Base-by-base conservation (phyloP, 2,113 vertebrate species). In the Rhea pennata region DNA sequence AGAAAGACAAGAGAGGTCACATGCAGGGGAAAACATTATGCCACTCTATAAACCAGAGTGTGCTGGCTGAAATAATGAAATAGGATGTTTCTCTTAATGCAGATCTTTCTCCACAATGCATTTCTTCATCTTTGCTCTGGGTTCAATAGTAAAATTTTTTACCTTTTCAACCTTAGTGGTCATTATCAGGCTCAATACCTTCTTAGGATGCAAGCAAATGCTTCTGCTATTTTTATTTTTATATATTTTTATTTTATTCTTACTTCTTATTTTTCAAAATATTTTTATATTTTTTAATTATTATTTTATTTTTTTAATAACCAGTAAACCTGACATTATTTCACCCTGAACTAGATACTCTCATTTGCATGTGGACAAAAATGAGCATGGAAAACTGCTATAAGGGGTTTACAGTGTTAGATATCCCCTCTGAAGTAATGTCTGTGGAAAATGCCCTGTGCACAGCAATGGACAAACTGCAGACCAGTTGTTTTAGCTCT, bases 11-110 rank as follows among this genome's bases (percentile, higher is more conserved):
- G 4, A 67, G 17, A 50, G 4, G 15, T 27, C 39, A 72, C 64
- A 42, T 6, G 3, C 51, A 73, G 64, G 23, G 12, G 13, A 3
- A 59, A 50, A 87, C 23, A 6, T 53, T 66, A 20, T 11, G 9
- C 8, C 24, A 17, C 6, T 58, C 7, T 40, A 15, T 1, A 0
- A 90, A 62, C 15, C 8, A 3, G 5, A 9, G 15, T 76, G 26
- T 67, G 31, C 33, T 61, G 61, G 10, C 39, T 59, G 72, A 80
- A 80, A 40, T 39, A 48, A 27, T 62, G 79, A 33, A 81, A 33
- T 50, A 86, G 64, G 4, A 3, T 36, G 4, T 51, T 75, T 11
- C 9, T 73, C 23, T 67, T 59, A 62, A 40, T 36, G 22, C 14
- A 81, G 17, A 14, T n/a, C 9, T 24, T 84, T 86, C 42, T 88